Percentiles rank a stretch among this genome's conserved stretches.
phyloP scores from a whole-genome alignment of 2,113 vertebrate genomes.

The Naja naja region DNA sequence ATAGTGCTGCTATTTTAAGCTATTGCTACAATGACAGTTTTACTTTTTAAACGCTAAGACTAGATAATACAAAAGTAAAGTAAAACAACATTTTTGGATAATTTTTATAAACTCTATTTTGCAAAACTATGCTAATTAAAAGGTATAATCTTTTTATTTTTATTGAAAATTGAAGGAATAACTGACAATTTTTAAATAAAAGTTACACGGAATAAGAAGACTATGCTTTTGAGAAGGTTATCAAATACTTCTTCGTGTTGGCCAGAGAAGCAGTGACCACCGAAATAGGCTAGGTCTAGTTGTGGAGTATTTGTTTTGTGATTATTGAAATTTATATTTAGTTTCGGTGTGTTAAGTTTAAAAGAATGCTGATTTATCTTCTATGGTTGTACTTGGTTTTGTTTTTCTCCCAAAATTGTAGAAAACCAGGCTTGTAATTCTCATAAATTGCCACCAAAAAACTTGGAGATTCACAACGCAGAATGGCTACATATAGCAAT shows the following conservation, averaged over 20 bases:
- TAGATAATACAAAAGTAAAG: conserved; percentile 32
- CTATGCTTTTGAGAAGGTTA: neutral
- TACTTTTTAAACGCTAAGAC: conserved; percentile 31
- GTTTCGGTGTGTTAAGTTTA: too few relatives aligned
- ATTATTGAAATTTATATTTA: too few relatives aligned
- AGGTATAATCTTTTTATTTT: neutral
- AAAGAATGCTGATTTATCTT: too few relatives aligned
- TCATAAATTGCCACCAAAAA: too few relatives aligned
- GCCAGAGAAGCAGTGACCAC: neutral
- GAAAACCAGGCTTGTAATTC: too few relatives aligned
- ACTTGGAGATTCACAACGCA: too few relatives aligned
- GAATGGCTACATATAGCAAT: too few relatives aligned
- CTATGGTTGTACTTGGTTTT: too few relatives aligned
- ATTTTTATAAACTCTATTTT: neutral
- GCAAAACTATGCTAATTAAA: neutral
- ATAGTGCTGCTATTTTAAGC: conserved; percentile 64
- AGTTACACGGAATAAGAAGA: too few relatives aligned
- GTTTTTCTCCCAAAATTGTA: too few relatives aligned
- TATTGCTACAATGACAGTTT: conserved; percentile 54
- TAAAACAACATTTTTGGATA: conserved; percentile 38
- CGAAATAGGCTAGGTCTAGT: neutral
- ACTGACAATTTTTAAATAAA: neutral
- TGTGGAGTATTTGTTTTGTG: neutral
- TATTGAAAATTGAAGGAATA: neutral
- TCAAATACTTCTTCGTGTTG: neutral